A percentile compares a stretch with the other conserved stretches of the same genome.
Evolutionary conservation across 2,888 invertebrate genomes (phyloP).

Genomic region (Drosophila seclusa): DNA sequence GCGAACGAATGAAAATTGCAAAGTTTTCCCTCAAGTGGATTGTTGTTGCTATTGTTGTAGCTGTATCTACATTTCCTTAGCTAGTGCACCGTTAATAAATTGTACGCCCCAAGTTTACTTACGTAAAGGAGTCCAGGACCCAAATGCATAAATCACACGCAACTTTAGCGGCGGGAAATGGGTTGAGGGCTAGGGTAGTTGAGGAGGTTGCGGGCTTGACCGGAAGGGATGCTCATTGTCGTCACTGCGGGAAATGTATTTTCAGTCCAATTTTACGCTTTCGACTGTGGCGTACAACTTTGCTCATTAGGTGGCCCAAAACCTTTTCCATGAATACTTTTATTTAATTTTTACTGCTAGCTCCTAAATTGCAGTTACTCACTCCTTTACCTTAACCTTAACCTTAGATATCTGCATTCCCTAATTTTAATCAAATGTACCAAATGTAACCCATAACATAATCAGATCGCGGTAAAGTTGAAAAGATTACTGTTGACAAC

Average conservation of each 20-base stretch:
- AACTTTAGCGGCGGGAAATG: conserved; percentile 42
- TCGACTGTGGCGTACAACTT: conserved; percentile 47
- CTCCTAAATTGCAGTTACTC: conserved; percentile 57
- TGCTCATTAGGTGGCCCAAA: conserved; percentile 56
- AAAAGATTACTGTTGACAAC: background rate
- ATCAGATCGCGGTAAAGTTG: background rate
- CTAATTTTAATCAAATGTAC: conserved; percentile 58
- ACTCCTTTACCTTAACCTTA: conserved; percentile 40
- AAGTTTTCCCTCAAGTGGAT: conserved; percentile 26
- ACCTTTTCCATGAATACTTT: conserved; percentile 5
- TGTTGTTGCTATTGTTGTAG: conserved; percentile 25
- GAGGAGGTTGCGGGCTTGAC: conserved; percentile 5
- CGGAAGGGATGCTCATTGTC: conserved; percentile 40
- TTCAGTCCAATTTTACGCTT: conserved; percentile 24
- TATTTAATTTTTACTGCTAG: conserved; percentile 12
- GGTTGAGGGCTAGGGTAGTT: conserved; percentile 15
- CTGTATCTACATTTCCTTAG: conserved; percentile 33
- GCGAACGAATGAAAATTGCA: conserved; percentile 29
- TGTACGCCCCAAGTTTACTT: conserved; percentile 60
- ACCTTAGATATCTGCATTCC: conserved; percentile 49
- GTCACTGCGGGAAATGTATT: conserved; percentile 49
- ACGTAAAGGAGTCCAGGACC: conserved; percentile 59
- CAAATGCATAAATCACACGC: conserved; percentile 74
- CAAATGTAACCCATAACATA: conserved; percentile 10
- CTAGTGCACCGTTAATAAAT: conserved; percentile 66